phyloP scores from a whole-genome alignment of 2,797 vertebrate species.

The Syngnathus rostellatus region DNA sequence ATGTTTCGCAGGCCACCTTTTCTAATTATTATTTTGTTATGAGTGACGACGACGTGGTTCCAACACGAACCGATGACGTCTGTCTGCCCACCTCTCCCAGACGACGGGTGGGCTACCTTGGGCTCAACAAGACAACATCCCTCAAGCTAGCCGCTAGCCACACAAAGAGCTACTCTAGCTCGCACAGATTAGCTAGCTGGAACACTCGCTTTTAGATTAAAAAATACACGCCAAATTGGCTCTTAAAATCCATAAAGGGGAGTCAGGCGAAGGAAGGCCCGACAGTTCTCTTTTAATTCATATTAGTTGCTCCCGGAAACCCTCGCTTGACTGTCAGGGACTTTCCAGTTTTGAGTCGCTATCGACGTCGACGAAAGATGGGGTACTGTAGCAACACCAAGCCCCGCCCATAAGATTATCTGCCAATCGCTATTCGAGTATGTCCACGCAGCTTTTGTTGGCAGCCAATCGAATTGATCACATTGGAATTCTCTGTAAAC shows the following conservation, averaged over 20 bases:
- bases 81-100: conserved; percentile 43
- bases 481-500: conserved; percentile 40
- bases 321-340: conserved; percentile 41
- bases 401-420: conserved; percentile 24
- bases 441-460: conserved; percentile 9
- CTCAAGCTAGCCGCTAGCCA: conserved; percentile 54
- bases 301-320: conserved; percentile 15
- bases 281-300: conserved; percentile 1
- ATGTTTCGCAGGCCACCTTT: conserved; percentile 13
- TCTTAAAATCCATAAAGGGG: not conserved
- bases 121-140: conserved; percentile 66
- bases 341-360: conserved; percentile 54
- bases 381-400: conserved; percentile 45
- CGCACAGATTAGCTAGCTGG: conserved; percentile 45
- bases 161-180: conserved; percentile 67
- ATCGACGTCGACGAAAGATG: conserved; percentile 40
- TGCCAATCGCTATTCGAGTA: conserved; percentile 40
- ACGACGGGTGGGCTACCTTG: conserved; percentile 44
- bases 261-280: not conserved
- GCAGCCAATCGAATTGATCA: conserved; percentile 48
- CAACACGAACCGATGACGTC: conserved; percentile 2
- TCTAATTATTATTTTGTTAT: conserved; percentile 3
- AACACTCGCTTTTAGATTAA: conserved; percentile 18
- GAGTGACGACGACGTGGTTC: not conserved
- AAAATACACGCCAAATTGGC: conserved; percentile 3